phyloP scores from a whole-genome alignment of 2,113 vertebrate genomes.

The Epinephelus fuscoguttatus region DNA sequence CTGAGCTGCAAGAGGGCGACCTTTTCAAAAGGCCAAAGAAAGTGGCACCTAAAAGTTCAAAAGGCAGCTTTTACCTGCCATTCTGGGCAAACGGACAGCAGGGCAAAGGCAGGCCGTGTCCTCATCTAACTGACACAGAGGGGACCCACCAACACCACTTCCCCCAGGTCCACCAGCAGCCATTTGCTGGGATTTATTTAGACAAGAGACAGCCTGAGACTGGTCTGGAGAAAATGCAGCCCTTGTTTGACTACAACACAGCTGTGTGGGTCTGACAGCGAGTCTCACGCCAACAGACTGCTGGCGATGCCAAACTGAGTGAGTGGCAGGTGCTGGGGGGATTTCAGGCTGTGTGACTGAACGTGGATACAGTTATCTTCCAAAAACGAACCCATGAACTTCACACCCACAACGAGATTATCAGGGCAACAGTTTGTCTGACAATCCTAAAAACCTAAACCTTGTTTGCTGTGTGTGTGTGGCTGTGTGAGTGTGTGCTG shows the following conservation, averaged over 20 bases:
- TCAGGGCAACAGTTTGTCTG: constrained; percentile 67
- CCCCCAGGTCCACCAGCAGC: constrained; percentile 69
- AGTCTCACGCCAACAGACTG: constrained; percentile 42
- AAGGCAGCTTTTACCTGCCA: constrained; percentile 89
- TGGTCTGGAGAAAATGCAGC: constrained; percentile 76
- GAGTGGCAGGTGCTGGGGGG: constrained; percentile 65
- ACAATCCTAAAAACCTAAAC: constrained; percentile 69
- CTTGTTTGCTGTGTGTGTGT: constrained; percentile 31
- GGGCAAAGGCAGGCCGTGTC: constrained; percentile 81
- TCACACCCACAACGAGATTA: constrained; percentile 50
- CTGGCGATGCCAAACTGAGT: constrained; percentile 52
- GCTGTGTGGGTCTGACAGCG: constrained; percentile 94
- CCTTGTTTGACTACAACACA: constrained; percentile 94
- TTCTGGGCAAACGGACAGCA: constrained; percentile 85
- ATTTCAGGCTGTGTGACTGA: constrained; percentile 33
- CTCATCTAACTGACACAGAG: constrained; percentile 62
- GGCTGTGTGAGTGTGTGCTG: constrained; percentile 12
- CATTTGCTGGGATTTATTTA: constrained; percentile 76
- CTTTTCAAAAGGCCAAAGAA: constrained; percentile 92
- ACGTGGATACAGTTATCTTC: constrained; percentile 46
- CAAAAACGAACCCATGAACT: constrained; percentile 57
- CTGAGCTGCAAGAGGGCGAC: constrained; percentile 78
- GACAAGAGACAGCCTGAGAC: constrained; percentile 78
- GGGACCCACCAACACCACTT: constrained; percentile 54
- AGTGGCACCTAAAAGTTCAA: constrained; percentile 81